phyloP scores from a whole-genome alignment of 1,140 invertebrate genomes.

The Drosophila fuyamai region DNA sequence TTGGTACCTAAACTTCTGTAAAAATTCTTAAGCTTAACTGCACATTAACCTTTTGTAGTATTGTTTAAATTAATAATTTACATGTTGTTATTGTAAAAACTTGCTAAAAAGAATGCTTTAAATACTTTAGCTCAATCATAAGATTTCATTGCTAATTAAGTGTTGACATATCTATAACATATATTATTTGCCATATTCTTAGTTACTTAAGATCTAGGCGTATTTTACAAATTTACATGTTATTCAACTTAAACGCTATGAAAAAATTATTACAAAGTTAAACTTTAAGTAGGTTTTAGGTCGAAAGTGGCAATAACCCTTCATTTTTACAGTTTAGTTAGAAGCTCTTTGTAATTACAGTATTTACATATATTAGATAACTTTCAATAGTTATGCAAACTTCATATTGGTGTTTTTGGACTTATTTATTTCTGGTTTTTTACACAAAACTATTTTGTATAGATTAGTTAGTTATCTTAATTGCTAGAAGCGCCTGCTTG shows the following conservation, averaged over 20 bases:
- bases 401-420: background rate
- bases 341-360: background rate
- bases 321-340: background rate
- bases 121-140: background rate
- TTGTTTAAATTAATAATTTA: background rate
- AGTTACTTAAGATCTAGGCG: no score
- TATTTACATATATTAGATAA: background rate
- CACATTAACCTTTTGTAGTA: background rate
- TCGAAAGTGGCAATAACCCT: background rate
- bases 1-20: background rate
- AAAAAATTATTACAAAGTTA: background rate
- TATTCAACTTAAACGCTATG: background rate
- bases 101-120: background rate
- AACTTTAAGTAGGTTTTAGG: background rate
- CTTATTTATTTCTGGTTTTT: background rate
- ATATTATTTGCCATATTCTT: background rate
- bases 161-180: background rate
- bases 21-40: background rate
- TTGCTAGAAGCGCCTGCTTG: constrained; percentile 1
- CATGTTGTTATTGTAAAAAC: background rate
- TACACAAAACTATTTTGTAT: background rate
- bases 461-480: background rate
- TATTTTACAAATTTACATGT: background rate
- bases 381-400: background rate
- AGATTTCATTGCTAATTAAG: background rate